Evolutionary conservation across 2,113 vertebrate genomes (phyloP).

Genomic region (Sapajus apella): DNA sequence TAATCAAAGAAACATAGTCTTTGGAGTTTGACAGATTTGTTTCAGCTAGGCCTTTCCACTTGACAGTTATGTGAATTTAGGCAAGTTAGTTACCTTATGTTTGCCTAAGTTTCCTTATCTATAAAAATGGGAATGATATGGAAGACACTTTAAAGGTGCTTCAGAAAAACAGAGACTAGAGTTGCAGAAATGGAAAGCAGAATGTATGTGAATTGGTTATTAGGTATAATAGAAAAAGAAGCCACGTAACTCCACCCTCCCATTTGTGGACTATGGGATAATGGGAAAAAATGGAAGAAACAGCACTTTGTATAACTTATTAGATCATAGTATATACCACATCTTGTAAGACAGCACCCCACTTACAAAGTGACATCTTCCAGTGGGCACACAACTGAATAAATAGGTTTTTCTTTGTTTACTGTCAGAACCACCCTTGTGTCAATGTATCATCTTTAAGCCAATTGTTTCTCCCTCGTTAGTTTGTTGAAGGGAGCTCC

Average conservation of each 20-base stretch:
- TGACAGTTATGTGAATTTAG: not conserved
- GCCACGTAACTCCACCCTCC: not conserved
- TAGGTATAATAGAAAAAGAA: not conserved
- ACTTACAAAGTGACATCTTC: not conserved
- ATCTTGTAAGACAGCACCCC: not conserved
- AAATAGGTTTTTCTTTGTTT: not conserved
- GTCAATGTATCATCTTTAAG: not conserved
- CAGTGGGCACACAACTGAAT: not conserved
- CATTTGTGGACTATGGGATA: not conserved
- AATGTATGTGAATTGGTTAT: not conserved
- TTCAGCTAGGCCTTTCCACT: not conserved
- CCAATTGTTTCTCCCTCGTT: not conserved
- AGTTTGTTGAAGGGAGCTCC: not conserved
- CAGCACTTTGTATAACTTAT: not conserved
- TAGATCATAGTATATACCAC: not conserved
- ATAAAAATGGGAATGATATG: not conserved
- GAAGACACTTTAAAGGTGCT: not conserved
- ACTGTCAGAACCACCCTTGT: not conserved
- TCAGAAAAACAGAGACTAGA: not conserved
- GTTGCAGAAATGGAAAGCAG: not conserved
- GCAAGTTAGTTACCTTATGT: not conserved
- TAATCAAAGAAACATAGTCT: not conserved
- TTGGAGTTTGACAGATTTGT: not conserved
- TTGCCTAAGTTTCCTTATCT: not conserved
- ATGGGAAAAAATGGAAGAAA: not conserved